Conservation (phyloP, 2,888 invertebrate genomes). For the Luperina nickerlii region DNA sequence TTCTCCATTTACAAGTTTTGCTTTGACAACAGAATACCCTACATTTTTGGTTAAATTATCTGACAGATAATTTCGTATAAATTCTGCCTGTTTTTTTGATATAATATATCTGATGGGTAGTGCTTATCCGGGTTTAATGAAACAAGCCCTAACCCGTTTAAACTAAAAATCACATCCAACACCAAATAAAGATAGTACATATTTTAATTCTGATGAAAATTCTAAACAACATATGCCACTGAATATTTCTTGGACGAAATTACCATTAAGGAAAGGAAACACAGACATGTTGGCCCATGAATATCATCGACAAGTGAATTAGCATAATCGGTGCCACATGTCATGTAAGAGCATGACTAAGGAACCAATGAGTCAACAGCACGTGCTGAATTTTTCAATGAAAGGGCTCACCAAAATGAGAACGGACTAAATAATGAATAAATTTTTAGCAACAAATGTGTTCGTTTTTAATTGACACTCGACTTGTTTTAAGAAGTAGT, state of each 20-base stretch:
- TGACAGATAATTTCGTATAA: neutral
- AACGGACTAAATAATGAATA: neutral
- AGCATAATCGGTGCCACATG: constrained; percentile 60
- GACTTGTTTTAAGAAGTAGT: neutral
- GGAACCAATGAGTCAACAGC: constrained; percentile 52
- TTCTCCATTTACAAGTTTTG: neutral
- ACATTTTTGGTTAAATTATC: neutral
- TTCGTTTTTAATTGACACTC: neutral
- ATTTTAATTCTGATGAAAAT: constrained; percentile 1
- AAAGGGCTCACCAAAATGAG: constrained; percentile 31
- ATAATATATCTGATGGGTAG: neutral
- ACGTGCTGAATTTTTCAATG: constrained; percentile 55
- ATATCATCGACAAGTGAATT: constrained; percentile 60
- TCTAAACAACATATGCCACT: neutral
- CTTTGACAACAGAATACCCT: neutral
- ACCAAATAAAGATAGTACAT: neutral
- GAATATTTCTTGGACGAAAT: constrained; percentile 23
- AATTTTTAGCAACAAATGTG: neutral
- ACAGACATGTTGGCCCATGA: constrained; percentile 42
- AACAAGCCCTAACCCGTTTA: neutral
- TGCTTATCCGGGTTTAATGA: neutral
- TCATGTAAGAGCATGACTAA: constrained; percentile 56
- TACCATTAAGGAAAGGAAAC: constrained; percentile 53
- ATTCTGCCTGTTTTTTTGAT: neutral
- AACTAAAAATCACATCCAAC: neutral